Conservation (phyloP, 2,797 vertebrate species). For the Sarcophilus harrisii region DNA sequence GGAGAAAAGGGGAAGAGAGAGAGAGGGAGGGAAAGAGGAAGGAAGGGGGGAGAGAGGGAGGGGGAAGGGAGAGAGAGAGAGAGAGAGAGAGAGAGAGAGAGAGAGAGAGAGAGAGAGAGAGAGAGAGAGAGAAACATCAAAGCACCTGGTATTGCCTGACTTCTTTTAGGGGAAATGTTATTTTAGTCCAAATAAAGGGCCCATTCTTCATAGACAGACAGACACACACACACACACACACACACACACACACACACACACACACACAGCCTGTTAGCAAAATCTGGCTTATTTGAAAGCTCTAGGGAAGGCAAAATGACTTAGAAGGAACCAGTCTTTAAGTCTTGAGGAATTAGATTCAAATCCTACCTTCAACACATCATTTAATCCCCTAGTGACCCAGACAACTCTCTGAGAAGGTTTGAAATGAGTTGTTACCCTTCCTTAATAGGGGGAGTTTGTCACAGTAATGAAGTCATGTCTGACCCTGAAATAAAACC, state of each 20-base stretch:
- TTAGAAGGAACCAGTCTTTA: neutral
- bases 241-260: neutral
- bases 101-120: too few species aligned
- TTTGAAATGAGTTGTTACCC: neutral
- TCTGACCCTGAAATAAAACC: neutral
- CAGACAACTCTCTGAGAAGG: neutral
- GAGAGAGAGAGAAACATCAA: too few species aligned
- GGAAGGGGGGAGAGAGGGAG: too few species aligned
- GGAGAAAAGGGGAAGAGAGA: neutral
- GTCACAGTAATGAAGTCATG: neutral
- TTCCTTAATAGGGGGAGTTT: neutral
- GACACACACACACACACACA: neutral
- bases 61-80: neutral
- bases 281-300: neutral
- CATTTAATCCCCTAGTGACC: neutral
- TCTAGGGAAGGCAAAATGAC: neutral
- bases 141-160: neutral
- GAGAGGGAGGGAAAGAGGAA: neutral
- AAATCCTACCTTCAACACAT: neutral
- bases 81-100: neutral
- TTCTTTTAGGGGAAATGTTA: neutral
- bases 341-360: neutral
- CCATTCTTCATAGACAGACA: neutral
- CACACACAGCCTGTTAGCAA: neutral
- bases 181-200: neutral